phyloP scores from a whole-genome alignment of 2,113 vertebrate genomes.

The Tringa solitaria region DNA sequence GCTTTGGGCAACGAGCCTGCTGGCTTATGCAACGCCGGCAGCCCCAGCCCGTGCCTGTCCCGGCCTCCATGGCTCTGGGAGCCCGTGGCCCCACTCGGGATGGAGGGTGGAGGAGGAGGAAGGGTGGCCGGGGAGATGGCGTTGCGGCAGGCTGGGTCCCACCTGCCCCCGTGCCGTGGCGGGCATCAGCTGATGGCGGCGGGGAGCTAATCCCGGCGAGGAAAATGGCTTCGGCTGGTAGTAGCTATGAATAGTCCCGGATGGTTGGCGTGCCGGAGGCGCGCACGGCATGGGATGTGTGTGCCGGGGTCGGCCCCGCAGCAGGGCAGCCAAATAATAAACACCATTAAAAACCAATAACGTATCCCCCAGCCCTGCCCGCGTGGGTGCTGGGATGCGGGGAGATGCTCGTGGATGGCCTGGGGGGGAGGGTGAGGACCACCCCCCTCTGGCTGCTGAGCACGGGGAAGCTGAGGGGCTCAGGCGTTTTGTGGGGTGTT shows the following conservation, averaged over 20 bases:
- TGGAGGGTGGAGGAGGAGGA: not conserved
- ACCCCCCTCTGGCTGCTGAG: rapidly evolving
- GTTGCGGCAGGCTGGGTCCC: not conserved
- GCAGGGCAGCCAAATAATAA: not conserved
- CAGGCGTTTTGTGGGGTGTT: rapidly evolving
- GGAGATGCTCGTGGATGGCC: rapidly evolving
- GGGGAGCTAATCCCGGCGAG: not conserved
- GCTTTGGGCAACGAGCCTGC: not conserved
- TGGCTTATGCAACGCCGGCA: not conserved
- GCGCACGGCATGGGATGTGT: not conserved
- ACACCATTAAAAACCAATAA: not conserved
- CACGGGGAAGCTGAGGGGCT: rapidly evolving
- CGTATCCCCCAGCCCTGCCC: not conserved
- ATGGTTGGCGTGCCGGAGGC: not conserved
- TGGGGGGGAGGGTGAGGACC: rapidly evolving
- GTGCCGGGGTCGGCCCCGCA: not conserved
- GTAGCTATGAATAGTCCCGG: not conserved
- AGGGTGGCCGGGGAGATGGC: not conserved
- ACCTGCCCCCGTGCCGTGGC: rapidly evolving
- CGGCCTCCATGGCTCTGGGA: rapidly evolving
- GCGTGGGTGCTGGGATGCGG: rapidly evolving
- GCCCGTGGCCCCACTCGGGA: rapidly evolving
- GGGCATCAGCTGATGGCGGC: not conserved
- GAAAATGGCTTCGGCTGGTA: not conserved
- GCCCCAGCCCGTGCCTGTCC: not conserved